A percentile compares a stretch with the other conserved stretches of the same genome.
These are phyloP conservation scores for Pangasianodon hypophthalmus DNA, from an alignment of 2,113 vertebrate species.

Conservation along the genomic window DNA sequence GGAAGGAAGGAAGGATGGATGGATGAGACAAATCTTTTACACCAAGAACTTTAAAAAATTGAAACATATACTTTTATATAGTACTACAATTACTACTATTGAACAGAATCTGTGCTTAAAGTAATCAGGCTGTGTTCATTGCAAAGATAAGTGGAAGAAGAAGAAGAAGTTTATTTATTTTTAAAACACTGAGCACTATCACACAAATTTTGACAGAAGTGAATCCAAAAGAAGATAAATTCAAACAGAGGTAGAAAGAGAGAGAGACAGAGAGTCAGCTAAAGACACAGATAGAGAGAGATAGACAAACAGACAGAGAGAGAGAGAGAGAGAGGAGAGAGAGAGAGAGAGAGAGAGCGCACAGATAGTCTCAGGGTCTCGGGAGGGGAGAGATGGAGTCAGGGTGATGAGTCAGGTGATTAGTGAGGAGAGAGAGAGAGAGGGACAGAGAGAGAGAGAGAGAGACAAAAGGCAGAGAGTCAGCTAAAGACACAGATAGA, in stretches of 20 bases:
- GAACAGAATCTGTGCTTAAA: neutral
- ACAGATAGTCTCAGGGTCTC: neutral
- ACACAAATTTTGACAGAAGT: too few species aligned
- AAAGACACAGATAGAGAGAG: too few species aligned
- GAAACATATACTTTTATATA: neutral
- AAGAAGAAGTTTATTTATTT: neutral
- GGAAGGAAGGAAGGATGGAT: neutral
- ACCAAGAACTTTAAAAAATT: neutral
- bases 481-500: too few species aligned
- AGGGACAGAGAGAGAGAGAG: too few species aligned
- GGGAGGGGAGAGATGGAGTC: neutral
- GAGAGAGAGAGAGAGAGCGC: neutral
- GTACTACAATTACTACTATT: neutral
- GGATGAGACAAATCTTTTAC: neutral
- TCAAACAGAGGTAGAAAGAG: too few species aligned
- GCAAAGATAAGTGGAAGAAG: neutral
- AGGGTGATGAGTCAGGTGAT: conserved; percentile 32
- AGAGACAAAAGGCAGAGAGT: too few species aligned
- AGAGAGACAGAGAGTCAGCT: too few species aligned
- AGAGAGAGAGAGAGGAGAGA: neutral
- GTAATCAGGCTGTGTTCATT: neutral
- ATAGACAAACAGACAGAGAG: too few species aligned
- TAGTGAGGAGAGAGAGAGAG: neutral
- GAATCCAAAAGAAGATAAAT: too few species aligned
- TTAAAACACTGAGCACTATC: too few species aligned